phyloP scores from a whole-genome alignment of 92 coral and sea anemone species.

The Parazoanthus darwini region DNA sequence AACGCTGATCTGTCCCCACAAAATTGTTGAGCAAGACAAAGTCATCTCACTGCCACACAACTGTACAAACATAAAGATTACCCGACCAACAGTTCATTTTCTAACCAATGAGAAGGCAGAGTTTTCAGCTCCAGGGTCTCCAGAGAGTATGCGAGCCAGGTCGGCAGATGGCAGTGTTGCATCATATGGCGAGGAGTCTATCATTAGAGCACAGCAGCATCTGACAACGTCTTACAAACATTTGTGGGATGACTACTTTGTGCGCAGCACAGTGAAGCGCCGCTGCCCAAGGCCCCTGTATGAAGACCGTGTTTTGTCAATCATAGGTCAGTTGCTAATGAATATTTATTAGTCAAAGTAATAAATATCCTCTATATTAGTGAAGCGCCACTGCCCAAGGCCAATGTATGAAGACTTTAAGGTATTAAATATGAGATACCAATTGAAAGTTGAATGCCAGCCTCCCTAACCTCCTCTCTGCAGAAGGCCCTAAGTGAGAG shows the following conservation, averaged over 20 bases:
- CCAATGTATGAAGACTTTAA: too few species aligned
- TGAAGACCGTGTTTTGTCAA: conserved; percentile 71
- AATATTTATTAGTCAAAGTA: too few species aligned
- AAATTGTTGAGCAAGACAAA: conserved; percentile 68
- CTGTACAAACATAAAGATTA: conserved; percentile 91
- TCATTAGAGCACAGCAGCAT: conserved; percentile 76
- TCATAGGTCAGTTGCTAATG: conserved; percentile 47
- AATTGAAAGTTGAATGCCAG: too few species aligned
- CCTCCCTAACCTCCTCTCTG: too few species aligned
- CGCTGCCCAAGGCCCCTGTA: conserved; percentile 64
- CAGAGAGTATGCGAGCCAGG: conserved; percentile 56
- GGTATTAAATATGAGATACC: too few species aligned
- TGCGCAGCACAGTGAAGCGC: conserved; percentile 64
- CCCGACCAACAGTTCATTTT: conserved; percentile 82
- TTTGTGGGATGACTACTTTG: conserved; percentile 79
- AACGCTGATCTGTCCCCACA: conserved; percentile 95
- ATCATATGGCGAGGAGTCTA: conserved; percentile 69
- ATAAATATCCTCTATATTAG: too few species aligned
- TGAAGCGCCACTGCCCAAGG: too few species aligned
- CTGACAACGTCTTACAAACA: conserved; percentile 80
- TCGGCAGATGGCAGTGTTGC: conserved; percentile 54
- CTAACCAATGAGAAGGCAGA: conserved; percentile 51
- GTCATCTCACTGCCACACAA: conserved; percentile 88
- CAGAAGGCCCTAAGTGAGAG: too few species aligned
- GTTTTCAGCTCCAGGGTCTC: conserved; percentile 56